phyloP scores from a whole-genome alignment of 2,888 invertebrate species.

The Noctua janthina region DNA sequence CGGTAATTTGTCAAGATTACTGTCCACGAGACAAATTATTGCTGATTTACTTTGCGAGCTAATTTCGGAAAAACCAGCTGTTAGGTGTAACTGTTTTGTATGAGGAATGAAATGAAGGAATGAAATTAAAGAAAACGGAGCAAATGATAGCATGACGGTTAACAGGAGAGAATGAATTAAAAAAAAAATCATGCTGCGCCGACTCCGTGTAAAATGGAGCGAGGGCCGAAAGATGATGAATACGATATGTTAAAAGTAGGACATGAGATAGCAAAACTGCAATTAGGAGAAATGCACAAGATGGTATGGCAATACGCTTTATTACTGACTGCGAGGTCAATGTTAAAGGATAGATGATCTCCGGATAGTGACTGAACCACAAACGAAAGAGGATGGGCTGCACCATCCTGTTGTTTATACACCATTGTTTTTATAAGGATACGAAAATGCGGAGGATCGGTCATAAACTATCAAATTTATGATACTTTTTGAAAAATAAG shows the following conservation, averaged over 20 bases:
- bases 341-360: neutral
- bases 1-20: conserved; percentile 64
- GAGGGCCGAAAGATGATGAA: neutral
- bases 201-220: neutral
- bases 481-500: neutral
- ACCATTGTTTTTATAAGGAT: neutral
- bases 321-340: neutral
- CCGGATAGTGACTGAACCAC: neutral
- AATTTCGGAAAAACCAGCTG: conserved; percentile 43
- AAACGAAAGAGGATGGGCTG: neutral
- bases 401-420: neutral
- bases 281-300: neutral
- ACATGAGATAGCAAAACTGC: neutral
- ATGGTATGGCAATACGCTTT: neutral
- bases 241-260: neutral
- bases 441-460: neutral
- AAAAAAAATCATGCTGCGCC: neutral
- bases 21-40: conserved; percentile 55
- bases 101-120: neutral
- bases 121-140: neutral
- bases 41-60: conserved; percentile 40
- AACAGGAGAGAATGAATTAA: neutral
- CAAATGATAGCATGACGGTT: neutral
- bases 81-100: conserved; percentile 6
- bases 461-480: neutral